Percentiles rank a stretch among this genome's conserved stretches.
These are phyloP conservation scores for Helicoverpa assulta DNA, from an alignment of 2,888 invertebrate genomes.

Conservation along the genomic window DNA sequence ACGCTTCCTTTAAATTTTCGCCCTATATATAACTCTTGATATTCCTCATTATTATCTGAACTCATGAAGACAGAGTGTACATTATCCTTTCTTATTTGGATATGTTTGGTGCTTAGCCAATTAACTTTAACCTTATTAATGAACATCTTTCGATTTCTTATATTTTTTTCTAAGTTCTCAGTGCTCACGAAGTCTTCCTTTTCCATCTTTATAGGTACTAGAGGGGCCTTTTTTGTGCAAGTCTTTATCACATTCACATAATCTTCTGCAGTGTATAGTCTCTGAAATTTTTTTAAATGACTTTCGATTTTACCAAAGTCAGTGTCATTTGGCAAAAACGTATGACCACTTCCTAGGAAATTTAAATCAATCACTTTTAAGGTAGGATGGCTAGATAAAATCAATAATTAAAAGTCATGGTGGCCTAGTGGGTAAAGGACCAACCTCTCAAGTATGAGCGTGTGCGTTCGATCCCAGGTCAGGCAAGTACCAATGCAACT, in stretches of 20 bases:
- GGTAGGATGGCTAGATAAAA: slow-evolving; percentile 35
- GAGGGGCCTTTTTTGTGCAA: slow-evolving; percentile 36
- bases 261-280: slow-evolving; percentile 32
- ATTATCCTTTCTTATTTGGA: slow-evolving; percentile 27
- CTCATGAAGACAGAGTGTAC: slow-evolving; percentile 31
- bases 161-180: slow-evolving; percentile 26
- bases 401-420: too few species aligned
- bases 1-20: slow-evolving; percentile 36
- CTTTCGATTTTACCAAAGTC: slow-evolving; percentile 35
- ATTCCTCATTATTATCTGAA: slow-evolving; percentile 29
- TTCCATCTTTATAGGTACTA: slow-evolving; percentile 16
- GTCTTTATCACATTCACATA: slow-evolving; percentile 36
- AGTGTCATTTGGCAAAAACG: slow-evolving; percentile 37
- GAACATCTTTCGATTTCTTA: slow-evolving; percentile 42
- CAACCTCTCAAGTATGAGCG: too few species aligned
- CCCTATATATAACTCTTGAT: slow-evolving; percentile 37
- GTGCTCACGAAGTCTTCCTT: slow-evolving; percentile 26
- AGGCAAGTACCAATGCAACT: too few species aligned
- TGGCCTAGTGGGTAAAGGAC: too few species aligned
- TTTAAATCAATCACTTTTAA: slow-evolving; percentile 25
- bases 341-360: slow-evolving; percentile 28
- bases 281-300: slow-evolving; percentile 32
- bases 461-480: too few species aligned
- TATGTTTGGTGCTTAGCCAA: slow-evolving; percentile 33
- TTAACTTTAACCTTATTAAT: slow-evolving; percentile 44